Conservation (phyloP, 2,797 vertebrate genomes). For the Mormyrus hasselquistii region DNA sequence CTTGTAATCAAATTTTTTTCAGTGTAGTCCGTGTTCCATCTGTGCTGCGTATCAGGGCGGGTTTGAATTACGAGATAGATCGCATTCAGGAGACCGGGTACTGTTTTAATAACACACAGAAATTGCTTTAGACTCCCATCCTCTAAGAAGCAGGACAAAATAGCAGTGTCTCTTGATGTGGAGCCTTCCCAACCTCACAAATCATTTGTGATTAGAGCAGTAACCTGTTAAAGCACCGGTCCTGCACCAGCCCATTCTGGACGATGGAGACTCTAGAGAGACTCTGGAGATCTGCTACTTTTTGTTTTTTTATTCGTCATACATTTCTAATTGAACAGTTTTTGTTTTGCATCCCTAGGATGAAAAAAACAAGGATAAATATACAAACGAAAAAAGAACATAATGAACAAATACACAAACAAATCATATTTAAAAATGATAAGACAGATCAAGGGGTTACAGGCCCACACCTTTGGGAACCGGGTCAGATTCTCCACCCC, state of each 20-base stretch:
- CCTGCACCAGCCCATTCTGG: background rate
- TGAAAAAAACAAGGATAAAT: background rate
- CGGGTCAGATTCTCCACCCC: background rate
- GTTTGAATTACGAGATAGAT: background rate
- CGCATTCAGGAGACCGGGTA: background rate
- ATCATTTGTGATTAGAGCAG: background rate
- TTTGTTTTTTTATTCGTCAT: background rate
- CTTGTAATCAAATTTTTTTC: slow-evolving; percentile 19
- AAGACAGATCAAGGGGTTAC: background rate
- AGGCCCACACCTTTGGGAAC: background rate
- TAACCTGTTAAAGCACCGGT: background rate
- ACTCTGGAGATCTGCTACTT: background rate
- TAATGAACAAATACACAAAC: background rate
- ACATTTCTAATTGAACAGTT: background rate
- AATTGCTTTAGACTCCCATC: slow-evolving; percentile 12
- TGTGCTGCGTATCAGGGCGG: background rate
- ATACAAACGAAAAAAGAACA: background rate
- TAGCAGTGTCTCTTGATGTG: background rate
- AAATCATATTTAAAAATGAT: background rate
- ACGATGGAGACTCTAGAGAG: background rate
- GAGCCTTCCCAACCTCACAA: background rate
- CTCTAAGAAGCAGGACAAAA: background rate
- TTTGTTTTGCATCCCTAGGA: background rate
- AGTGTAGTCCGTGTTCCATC: slow-evolving; percentile 1
- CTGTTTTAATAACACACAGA: slow-evolving; percentile 16